Evolutionary conservation across 2,888 invertebrate species (phyloP).

Genomic region (Hirtodrosophila cameraria): DNA sequence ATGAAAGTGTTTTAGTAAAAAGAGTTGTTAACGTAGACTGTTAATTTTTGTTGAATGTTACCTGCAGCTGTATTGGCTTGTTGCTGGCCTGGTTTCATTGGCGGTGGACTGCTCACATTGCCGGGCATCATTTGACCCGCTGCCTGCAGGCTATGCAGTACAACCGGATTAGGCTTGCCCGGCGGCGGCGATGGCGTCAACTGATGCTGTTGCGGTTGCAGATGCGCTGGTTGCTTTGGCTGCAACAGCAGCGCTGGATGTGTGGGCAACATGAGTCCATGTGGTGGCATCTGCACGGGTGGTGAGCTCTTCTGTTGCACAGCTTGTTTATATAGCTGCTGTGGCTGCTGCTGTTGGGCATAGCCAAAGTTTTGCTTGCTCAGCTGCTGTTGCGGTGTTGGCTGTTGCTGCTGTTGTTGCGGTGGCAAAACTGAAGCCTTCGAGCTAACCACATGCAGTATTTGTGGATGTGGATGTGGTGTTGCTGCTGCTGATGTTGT

Average conservation of each 20-base stretch:
- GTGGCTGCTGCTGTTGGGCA: slow-evolving; percentile 51
- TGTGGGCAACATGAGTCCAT: slow-evolving; percentile 76
- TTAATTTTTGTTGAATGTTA: slow-evolving; percentile 40
- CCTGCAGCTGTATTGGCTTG: slow-evolving; percentile 84
- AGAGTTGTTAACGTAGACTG: neutral
- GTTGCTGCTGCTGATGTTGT: slow-evolving; percentile 52
- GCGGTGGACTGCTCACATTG: slow-evolving; percentile 86
- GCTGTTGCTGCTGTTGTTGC: slow-evolving; percentile 48
- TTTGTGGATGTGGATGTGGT: slow-evolving; percentile 70
- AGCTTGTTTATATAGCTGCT: slow-evolving; percentile 61
- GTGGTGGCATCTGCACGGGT: slow-evolving; percentile 64
- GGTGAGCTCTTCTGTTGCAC: slow-evolving; percentile 68
- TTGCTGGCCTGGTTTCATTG: slow-evolving; percentile 76
- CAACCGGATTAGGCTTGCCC: slow-evolving; percentile 80
- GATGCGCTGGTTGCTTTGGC: slow-evolving; percentile 71
- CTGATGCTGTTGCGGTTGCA: slow-evolving; percentile 80
- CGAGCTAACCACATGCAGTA: slow-evolving; percentile 81
- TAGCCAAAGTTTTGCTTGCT: slow-evolving; percentile 60
- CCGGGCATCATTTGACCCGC: slow-evolving; percentile 84
- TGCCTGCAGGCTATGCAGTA: slow-evolving; percentile 77
- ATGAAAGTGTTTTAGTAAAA: no score
- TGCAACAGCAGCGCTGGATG: slow-evolving; percentile 76
- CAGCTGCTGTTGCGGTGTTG: slow-evolving; percentile 49
- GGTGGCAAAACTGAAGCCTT: slow-evolving; percentile 69
- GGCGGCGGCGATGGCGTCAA: slow-evolving; percentile 79